These are phyloP conservation scores for Aleiodes alternator DNA, from an alignment of 2,888 invertebrate species.

Conservation along the genomic window DNA sequence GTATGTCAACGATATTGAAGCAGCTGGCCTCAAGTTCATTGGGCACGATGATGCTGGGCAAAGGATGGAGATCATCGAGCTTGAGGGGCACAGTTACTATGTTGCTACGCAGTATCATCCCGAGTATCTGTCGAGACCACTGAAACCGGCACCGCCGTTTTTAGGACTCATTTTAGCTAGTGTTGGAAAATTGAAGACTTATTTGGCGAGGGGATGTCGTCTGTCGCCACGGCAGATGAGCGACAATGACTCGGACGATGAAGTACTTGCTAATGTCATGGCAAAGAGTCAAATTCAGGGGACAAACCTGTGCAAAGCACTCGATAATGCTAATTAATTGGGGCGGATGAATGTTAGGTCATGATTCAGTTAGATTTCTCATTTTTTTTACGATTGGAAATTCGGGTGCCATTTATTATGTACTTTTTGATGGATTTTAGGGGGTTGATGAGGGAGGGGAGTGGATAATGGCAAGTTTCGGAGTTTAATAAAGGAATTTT, in stretches of 20 bases:
- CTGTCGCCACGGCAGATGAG: conserved; percentile 85
- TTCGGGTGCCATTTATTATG: conserved; percentile 17
- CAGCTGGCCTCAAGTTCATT: conserved; percentile 91
- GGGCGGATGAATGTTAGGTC: not conserved
- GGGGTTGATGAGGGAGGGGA: not conserved
- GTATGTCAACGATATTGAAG: conserved; percentile 86
- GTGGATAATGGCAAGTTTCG: not conserved
- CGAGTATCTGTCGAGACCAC: conserved; percentile 94
- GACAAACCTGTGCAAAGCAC: not conserved
- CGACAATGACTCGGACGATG: conserved; percentile 83
- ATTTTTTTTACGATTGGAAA: conserved; percentile 1
- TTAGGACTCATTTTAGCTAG: conserved; percentile 95
- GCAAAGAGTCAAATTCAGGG: not conserved
- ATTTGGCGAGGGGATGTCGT: conserved; percentile 84
- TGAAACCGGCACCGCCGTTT: conserved; percentile 96
- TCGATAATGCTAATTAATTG: not conserved
- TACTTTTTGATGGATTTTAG: not conserved
- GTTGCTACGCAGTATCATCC: conserved; percentile 99
- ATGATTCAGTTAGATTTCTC: not conserved
- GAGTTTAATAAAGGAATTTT: not conserved
- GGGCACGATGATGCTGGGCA: conserved; percentile 87
- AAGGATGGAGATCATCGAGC: conserved; percentile 96
- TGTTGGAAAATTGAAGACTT: conserved; percentile 85
- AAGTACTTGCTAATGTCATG: conserved; percentile 14
- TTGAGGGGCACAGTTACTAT: conserved; percentile 93